Base-by-base conservation (phyloP, 2,888 invertebrate genomes). In the Lasioglossum pauxillum region DNA sequence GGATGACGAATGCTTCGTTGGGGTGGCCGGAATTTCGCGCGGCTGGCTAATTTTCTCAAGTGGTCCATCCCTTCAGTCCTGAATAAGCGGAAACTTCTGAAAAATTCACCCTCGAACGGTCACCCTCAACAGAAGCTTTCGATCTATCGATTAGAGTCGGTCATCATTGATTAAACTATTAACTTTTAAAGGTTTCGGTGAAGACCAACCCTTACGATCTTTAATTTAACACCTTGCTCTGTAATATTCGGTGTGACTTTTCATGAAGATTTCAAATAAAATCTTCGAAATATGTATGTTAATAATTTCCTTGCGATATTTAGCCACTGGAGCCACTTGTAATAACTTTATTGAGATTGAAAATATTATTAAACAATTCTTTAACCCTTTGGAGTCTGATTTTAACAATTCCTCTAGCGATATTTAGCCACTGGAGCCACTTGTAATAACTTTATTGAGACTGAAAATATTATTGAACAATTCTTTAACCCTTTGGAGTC, bases 21-120 rank as follows among this genome's bases (percentile, higher is more conserved):
- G 38, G 71, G 41, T 71, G 71, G 71, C 23, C 38, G 71, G 71
- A 71, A 71, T 67, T 67, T 67, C 67, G 19, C 71, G 46, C 57
- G 41, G 80, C 49, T 41, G 67, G 67, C 14, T 38, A 49, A 38
- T 46, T 41, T 77, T 77, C 41, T 31, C n/a, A 71, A 71, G 71
- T 71, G 71, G 35, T 71, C 41, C 38, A 23, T 23, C 38, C 38
- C 69, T 38, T 12, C 67, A 23, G 31, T 27, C 23, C 35, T 41
- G 69, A 71, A 71, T n/a, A 71, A 71, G 12, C 38, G 23, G n/a
- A 38, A 71, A 71, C 69, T 23, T 23, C 8, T 10, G 69, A 71
- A 38, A 64, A 31, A 64, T 64, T 64, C 64, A 31, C 27, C 57
- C 57, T n/a, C 12, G 12, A 27, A 60, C 53, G 53, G 8, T 53